phyloP scores from a whole-genome alignment of 2,113 vertebrate species.

The Ploceus nigricollis region DNA sequence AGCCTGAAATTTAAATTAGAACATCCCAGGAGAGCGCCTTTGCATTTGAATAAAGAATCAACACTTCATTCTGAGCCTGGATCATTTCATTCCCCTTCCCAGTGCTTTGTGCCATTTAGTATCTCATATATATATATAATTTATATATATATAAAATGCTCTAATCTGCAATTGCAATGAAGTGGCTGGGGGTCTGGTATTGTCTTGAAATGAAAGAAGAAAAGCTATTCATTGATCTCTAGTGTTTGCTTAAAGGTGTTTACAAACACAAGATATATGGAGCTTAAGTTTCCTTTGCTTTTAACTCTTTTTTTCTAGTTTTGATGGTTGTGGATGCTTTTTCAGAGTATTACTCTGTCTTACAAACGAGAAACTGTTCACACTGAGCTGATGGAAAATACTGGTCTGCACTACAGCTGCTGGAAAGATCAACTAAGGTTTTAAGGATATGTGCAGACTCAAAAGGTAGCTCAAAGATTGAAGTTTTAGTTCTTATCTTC shows the following conservation, averaged over 20 bases:
- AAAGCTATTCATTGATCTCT: slow-evolving; percentile 30
- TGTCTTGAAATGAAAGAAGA: slow-evolving; percentile 29
- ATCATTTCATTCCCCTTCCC: not conserved
- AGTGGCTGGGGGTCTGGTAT: not conserved
- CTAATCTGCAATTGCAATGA: slow-evolving; percentile 9
- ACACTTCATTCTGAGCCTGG: slow-evolving; percentile 12
- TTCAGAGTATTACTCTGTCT: not conserved
- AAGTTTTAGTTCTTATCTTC: not conserved
- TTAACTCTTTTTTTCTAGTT: not conserved
- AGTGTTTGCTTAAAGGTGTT: slow-evolving; percentile 52
- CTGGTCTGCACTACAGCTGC: not conserved
- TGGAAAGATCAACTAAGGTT: not conserved
- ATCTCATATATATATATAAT: not conserved
- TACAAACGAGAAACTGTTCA: not conserved
- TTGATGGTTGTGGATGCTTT: not conserved
- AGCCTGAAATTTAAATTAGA: slow-evolving; percentile 26
- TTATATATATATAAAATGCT: not conserved
- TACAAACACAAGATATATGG: not conserved
- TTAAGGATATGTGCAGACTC: not conserved
- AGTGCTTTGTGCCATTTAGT: slow-evolving; percentile 30
- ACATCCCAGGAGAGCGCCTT: not conserved
- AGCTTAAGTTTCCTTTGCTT: not conserved
- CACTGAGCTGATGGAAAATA: not conserved
- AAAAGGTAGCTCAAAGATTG: not conserved
- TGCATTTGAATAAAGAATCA: slow-evolving; percentile 40